phyloP scores from a whole-genome alignment of 2,113 vertebrate genomes.

The Telmatochromis sp. region DNA sequence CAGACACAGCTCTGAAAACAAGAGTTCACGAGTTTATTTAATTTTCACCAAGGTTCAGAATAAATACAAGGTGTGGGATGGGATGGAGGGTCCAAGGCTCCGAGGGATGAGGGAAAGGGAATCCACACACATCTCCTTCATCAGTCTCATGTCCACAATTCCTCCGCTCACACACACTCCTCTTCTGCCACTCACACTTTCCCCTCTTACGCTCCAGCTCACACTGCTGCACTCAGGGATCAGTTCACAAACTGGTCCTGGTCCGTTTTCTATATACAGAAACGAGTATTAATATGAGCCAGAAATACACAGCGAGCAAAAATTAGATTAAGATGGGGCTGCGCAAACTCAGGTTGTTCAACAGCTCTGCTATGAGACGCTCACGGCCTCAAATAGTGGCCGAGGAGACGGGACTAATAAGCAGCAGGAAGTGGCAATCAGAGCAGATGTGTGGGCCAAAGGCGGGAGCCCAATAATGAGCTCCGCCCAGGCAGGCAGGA shows the following conservation, averaged over 20 bases:
- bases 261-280: not conserved
- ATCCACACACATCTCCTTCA: not conserved
- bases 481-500: not conserved
- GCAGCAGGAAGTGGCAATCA: not conserved
- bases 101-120: not conserved
- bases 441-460: not conserved
- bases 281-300: not conserved
- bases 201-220: not conserved
- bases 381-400: not conserved
- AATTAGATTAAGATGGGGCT: not conserved
- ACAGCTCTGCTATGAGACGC: not conserved
- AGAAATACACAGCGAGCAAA: not conserved
- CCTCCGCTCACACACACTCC: not conserved
- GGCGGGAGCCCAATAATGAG: not conserved
- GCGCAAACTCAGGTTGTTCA: not conserved
- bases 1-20: not conserved
- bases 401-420: fast-evolving
- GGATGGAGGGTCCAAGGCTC: not conserved
- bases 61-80: fast-evolving
- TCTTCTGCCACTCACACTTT: not conserved
- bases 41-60: not conserved
- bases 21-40: not conserved
- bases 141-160: not conserved
- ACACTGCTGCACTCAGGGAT: not conserved
- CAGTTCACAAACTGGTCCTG: not conserved